Conservation (phyloP, 2,888 invertebrate species). For the Listrodromus nycthemerus region DNA sequence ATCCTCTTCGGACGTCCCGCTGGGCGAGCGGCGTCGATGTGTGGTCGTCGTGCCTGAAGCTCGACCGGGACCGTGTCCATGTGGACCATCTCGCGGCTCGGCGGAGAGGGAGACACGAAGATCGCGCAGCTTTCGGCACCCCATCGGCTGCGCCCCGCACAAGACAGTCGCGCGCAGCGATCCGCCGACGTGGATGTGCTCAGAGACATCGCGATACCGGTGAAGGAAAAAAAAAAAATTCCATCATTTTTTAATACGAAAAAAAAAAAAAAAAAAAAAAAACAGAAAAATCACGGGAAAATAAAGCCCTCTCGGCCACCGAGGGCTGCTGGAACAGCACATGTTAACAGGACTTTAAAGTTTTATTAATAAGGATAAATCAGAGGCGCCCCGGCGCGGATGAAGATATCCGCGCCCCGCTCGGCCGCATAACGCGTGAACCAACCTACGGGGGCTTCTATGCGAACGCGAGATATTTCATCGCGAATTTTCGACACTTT, state of each 20-base stretch:
- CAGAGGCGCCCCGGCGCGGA: conserved; percentile 80
- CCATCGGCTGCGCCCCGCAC: conserved; percentile 20
- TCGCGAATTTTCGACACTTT: no score
- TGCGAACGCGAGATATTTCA: not conserved
- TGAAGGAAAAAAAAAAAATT: not conserved
- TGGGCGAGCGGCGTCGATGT: conserved; percentile 74
- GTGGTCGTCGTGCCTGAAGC: conserved; percentile 70
- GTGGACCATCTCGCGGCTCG: not conserved
- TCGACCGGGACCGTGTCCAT: conserved; percentile 10
- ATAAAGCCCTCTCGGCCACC: conserved; percentile 52
- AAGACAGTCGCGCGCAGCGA: conserved; percentile 15
- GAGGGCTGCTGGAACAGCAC: conserved; percentile 71
- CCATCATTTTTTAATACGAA: not conserved
- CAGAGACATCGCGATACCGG: conserved; percentile 34
- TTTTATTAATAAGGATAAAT: conserved; percentile 84
- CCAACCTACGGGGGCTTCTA: conserved; percentile 22
- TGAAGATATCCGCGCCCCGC: conserved; percentile 76
- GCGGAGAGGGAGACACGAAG: not conserved
- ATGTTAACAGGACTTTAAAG: conserved; percentile 82
- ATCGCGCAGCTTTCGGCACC: conserved; percentile 19
- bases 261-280: not conserved
- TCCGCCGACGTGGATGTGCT: conserved; percentile 9
- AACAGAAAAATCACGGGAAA: not conserved
- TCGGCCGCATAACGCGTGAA: conserved; percentile 14
- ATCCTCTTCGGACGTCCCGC: conserved; percentile 65